Conservation (phyloP, 2,113 vertebrate species). For the Psephotus haematonotus region DNA sequence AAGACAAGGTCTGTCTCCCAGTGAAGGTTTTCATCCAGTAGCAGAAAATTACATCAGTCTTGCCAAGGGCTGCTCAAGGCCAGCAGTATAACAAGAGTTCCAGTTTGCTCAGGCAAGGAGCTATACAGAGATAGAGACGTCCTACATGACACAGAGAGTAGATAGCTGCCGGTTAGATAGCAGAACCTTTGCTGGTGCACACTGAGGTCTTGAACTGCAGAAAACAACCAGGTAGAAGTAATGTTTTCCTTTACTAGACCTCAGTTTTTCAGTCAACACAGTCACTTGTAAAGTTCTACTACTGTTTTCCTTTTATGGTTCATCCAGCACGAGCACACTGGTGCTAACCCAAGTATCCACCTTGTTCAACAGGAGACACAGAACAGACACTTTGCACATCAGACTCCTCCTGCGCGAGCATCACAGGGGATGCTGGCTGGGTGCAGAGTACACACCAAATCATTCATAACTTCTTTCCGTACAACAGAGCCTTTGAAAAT, state of each 20-base stretch:
- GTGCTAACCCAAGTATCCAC: not conserved
- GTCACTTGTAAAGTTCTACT: not conserved
- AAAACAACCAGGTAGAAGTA: slow-evolving; percentile 33
- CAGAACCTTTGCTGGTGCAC: slow-evolving; percentile 66
- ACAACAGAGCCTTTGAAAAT: slow-evolving; percentile 45
- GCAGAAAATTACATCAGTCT: slow-evolving; percentile 29
- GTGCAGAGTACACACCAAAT: not conserved
- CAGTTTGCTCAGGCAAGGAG: slow-evolving; percentile 21
- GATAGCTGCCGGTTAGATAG: slow-evolving; percentile 14
- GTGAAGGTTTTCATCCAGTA: slow-evolving; percentile 15
- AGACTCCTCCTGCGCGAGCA: not conserved
- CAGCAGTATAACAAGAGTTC: not conserved
- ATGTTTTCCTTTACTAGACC: not conserved
- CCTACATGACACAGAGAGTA: not conserved
- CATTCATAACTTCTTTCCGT: not conserved
- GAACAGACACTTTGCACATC: not conserved
- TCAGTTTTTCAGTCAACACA: slow-evolving; percentile 4
- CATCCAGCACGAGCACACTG: not conserved
- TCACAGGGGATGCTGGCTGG: not conserved
- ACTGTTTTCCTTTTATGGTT: not conserved
- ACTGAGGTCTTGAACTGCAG: slow-evolving; percentile 44
- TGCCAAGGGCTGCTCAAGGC: slow-evolving; percentile 13
- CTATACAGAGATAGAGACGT: not conserved
- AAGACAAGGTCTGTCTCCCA: slow-evolving; percentile 45
- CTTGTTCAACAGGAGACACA: not conserved